These are phyloP conservation scores for Euura lappo DNA, from an alignment of 1,140 invertebrate genomes.

Conservation along the genomic window DNA sequence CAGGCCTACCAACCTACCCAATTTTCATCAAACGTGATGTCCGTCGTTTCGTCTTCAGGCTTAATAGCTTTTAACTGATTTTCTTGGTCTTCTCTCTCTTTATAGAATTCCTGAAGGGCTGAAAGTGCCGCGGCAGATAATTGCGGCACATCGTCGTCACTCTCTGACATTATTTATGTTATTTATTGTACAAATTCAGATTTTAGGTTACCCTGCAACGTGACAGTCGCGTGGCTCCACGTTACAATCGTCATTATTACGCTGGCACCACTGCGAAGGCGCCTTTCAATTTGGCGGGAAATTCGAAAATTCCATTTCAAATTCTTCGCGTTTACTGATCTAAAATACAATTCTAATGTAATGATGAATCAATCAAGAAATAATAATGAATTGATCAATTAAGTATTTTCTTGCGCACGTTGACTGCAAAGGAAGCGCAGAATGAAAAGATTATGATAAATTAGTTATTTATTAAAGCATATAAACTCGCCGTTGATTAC, in stretches of 20 bases:
- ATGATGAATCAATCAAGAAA: too few relatives aligned
- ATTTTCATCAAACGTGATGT: conserved; percentile 76
- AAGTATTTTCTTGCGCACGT: too few relatives aligned
- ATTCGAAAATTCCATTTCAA: too few relatives aligned
- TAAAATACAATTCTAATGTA: too few relatives aligned
- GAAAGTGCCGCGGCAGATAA: conserved; percentile 77
- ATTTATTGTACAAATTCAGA: background rate
- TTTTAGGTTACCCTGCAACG: background rate
- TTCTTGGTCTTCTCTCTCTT: conserved; percentile 71
- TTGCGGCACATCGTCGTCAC: conserved; percentile 66
- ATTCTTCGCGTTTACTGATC: background rate
- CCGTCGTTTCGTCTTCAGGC: conserved; percentile 51
- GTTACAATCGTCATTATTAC: background rate
- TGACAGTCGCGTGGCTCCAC: background rate
- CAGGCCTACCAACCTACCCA: conserved; percentile 70
- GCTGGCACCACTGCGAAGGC: background rate
- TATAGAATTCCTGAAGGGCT: conserved; percentile 83
- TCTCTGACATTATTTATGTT: conserved; percentile 37
- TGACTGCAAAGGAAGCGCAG: too few relatives aligned
- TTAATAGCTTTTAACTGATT: conserved; percentile 56
- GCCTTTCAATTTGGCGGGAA: background rate
- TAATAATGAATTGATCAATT: too few relatives aligned
- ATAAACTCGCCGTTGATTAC: background rate
- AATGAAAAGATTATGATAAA: background rate
- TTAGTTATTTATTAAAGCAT: conserved; percentile 3